Percentiles rank a stretch among this genome's conserved stretches.
phyloP scores from a whole-genome alignment of 1,140 invertebrate genomes.

The Psix sp. region DNA sequence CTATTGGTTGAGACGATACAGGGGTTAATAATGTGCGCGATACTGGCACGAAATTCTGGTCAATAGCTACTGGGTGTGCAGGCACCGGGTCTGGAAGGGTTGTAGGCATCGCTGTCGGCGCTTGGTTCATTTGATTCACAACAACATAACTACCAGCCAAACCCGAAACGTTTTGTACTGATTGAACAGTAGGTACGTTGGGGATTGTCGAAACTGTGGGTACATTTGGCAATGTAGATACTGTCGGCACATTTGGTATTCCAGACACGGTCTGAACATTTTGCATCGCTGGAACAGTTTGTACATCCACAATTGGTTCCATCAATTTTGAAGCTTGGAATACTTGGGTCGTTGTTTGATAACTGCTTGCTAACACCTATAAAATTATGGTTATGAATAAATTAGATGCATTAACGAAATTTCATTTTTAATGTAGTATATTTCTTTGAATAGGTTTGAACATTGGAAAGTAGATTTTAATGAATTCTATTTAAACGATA shows the following conservation, averaged over 20 bases:
- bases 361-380: constrained; percentile 85
- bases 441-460: too few species aligned
- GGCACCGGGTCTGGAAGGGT: constrained; percentile 43
- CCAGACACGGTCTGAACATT: constrained; percentile 65
- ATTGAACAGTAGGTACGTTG: constrained; percentile 63
- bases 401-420: too few species aligned
- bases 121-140: constrained; percentile 81
- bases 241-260: constrained; percentile 66
- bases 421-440: too few species aligned
- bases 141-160: constrained; percentile 79
- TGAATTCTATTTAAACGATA: too few species aligned
- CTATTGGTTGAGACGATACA: constrained; percentile 45
- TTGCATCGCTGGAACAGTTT: constrained; percentile 72
- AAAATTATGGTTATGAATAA: background rate
- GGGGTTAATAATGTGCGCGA: constrained; percentile 59
- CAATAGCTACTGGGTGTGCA: constrained; percentile 56
- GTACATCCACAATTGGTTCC: constrained; percentile 86
- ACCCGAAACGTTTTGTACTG: constrained; percentile 60
- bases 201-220: constrained; percentile 74
- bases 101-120: too few species aligned
- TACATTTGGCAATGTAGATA: constrained; percentile 80
- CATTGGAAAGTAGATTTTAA: too few species aligned
- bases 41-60: constrained; percentile 55
- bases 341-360: constrained; percentile 88
- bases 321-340: constrained; percentile 87